A percentile compares a stretch with the other conserved stretches of the same genome.
phyloP scores from a whole-genome alignment of 1,140 invertebrate genomes.

The Araneus ventricosus region DNA sequence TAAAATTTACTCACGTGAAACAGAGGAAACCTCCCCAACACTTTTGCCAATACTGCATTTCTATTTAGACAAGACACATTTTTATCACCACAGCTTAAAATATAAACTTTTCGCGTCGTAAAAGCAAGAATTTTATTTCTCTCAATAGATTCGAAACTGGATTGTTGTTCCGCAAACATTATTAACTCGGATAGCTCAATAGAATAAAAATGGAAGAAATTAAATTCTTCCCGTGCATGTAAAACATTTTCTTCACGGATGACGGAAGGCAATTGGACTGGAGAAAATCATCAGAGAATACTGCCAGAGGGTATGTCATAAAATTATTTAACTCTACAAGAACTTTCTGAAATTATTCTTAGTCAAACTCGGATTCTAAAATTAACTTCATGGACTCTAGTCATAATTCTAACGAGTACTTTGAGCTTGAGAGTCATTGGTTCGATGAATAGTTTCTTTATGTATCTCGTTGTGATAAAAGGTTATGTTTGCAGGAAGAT shows the following conservation, averaged over 20 bases:
- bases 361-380: neutral
- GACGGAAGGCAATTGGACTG: neutral
- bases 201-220: neutral
- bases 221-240: neutral
- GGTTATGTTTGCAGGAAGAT: too few species aligned
- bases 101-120: neutral
- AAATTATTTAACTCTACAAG: neutral
- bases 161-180: neutral
- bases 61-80: too few species aligned
- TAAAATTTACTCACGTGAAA: slow-evolving; percentile 41
- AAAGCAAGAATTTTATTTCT: neutral
- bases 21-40: neutral
- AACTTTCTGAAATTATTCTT: neutral
- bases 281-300: neutral
- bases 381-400: neutral
- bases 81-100: neutral
- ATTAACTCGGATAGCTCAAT: neutral
- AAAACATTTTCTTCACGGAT: neutral
- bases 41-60: neutral
- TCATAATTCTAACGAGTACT: neutral
- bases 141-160: neutral
- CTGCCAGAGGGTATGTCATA: neutral
- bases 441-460: too few species aligned
- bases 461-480: too few species aligned
- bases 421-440: too few species aligned